Percentiles rank a stretch among this genome's conserved stretches.
Conservation (phyloP, 2,113 vertebrate species). For the Fulica atra region DNA sequence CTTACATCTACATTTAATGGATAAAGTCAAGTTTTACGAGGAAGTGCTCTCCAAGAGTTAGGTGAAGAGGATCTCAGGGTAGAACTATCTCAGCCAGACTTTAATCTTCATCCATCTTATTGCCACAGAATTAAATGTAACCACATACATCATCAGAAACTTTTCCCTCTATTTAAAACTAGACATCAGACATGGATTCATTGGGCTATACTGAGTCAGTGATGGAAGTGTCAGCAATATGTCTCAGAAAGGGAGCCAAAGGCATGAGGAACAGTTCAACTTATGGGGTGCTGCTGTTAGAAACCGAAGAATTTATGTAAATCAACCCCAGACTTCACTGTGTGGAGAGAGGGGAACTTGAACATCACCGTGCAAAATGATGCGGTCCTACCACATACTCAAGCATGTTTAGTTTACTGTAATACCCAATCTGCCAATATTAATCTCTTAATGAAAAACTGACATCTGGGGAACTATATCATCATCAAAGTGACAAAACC, state of each 20-base stretch:
- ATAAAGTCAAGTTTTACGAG: neutral
- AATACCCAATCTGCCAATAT: constrained; percentile 36
- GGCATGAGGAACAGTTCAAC: neutral
- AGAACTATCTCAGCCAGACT: neutral
- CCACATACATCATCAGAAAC: neutral
- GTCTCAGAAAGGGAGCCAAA: constrained; percentile 13
- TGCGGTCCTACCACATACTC: neutral
- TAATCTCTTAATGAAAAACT: constrained; percentile 53
- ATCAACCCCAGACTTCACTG: constrained; percentile 15
- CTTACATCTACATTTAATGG: neutral
- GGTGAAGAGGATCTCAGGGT: neutral
- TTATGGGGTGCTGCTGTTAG: neutral
- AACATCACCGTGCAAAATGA: neutral
- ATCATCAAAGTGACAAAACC: constrained; percentile 38
- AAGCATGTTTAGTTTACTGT: neutral
- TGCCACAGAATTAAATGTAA: neutral
- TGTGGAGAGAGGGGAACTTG: neutral
- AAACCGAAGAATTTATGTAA: constrained; percentile 37
- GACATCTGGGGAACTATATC: constrained; percentile 4
- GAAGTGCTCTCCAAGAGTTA: neutral
- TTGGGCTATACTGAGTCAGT: neutral
- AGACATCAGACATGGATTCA: constrained; percentile 6
- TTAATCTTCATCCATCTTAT: neutral
- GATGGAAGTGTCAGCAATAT: constrained; percentile 24
- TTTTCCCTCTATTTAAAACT: neutral